Evolutionary conservation across 2,113 vertebrate species (phyloP).

Genomic region (Dromiciops gliroides): DNA sequence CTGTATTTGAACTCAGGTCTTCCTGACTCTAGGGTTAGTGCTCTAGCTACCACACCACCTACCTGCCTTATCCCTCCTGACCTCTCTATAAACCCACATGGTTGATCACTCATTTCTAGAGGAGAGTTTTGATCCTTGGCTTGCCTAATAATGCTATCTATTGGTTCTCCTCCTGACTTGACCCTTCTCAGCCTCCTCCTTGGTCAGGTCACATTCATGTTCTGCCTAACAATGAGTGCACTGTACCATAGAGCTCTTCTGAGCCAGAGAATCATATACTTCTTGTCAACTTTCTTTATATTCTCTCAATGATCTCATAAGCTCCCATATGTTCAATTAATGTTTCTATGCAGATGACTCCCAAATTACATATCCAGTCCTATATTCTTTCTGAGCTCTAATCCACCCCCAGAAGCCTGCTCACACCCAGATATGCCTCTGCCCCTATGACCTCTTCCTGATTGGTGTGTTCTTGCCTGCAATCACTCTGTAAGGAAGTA

Average conservation of each 20-base stretch:
- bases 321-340: neutral
- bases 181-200: neutral
- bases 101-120: neutral
- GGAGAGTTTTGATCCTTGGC: neutral
- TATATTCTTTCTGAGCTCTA: neutral
- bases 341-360: neutral
- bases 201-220: neutral
- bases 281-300: neutral
- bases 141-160: neutral
- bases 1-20: neutral
- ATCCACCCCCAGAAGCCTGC: neutral
- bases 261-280: neutral
- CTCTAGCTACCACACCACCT: neutral
- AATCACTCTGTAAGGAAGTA: neutral
- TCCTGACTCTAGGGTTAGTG: neutral
- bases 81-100: neutral
- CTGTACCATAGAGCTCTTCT: neutral
- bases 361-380: neutral
- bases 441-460: neutral
- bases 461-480: neutral
- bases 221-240: neutral
- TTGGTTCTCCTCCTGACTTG: neutral
- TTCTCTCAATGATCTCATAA: neutral
- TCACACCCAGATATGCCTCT: neutral
- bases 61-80: neutral